Conservation (phyloP, 2,797 vertebrate species). For the Scleropages formosus region DNA sequence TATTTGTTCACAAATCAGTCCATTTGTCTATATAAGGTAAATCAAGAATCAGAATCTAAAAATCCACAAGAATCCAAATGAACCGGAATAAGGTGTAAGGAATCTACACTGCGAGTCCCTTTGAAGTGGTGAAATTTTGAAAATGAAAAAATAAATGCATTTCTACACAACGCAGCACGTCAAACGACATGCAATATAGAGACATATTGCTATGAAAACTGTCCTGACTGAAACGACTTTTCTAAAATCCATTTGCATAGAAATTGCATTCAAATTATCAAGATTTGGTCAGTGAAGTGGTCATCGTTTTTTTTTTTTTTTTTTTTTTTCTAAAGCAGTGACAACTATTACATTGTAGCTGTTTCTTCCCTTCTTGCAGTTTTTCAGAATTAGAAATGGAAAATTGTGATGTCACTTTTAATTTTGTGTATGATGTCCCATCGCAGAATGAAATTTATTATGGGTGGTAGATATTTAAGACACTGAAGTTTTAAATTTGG, state of each 20-base stretch:
- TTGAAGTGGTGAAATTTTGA: conserved; percentile 6
- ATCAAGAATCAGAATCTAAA: neutral
- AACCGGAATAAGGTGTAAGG: no score
- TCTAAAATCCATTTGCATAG: conserved; percentile 22
- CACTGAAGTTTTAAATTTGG: neutral
- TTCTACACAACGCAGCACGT: conserved; percentile 1
- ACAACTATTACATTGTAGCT: neutral
- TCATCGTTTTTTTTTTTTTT: neutral
- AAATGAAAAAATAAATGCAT: conserved; percentile 13
- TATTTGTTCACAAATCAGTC: neutral
- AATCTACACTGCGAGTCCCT: neutral
- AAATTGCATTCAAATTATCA: conserved; percentile 23
- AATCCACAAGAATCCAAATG: neutral
- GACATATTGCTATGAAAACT: conserved; percentile 12
- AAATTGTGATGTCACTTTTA: neutral
- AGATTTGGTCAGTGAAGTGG: conserved; percentile 5
- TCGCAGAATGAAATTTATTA: neutral
- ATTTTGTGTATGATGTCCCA: neutral
- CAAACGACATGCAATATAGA: conserved; percentile 6
- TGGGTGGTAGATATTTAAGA: neutral
- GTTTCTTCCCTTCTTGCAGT: neutral
- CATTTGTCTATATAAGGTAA: neutral
- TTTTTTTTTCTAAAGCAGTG: neutral
- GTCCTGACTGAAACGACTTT: conserved; percentile 14
- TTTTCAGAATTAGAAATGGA: neutral